These are phyloP conservation scores for Forbesichthys agassizii DNA, from an alignment of 2,113 vertebrate genomes.

Conservation along the genomic window DNA sequence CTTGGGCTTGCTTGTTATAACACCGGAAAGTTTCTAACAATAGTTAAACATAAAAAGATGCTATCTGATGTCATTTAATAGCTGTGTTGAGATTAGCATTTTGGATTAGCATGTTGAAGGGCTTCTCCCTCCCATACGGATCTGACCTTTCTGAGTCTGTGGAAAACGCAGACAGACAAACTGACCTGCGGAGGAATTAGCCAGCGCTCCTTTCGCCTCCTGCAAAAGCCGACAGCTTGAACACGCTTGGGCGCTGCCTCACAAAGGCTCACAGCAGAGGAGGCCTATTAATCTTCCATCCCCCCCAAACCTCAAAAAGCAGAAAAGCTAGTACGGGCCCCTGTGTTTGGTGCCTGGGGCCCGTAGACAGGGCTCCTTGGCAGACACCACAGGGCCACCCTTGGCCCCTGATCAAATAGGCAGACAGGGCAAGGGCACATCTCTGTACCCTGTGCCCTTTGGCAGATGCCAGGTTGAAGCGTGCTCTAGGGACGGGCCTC, in stretches of 20 bases:
- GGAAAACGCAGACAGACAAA: conserved; percentile 59
- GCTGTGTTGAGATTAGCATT: neutral
- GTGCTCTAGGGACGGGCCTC: conserved; percentile 44
- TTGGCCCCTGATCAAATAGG: conserved; percentile 74
- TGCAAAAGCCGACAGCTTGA: conserved; percentile 75
- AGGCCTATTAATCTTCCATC: conserved; percentile 74
- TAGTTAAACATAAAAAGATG: neutral
- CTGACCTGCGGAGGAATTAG: conserved; percentile 76
- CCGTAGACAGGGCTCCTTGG: conserved; percentile 63
- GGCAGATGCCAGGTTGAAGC: conserved; percentile 69
- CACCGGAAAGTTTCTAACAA: neutral
- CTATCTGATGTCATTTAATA: neutral
- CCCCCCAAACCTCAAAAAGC: conserved; percentile 70
- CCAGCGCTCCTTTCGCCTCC: conserved; percentile 66
- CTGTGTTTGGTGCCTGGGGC: conserved; percentile 60
- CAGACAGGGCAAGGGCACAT: conserved; percentile 60
- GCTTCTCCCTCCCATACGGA: conserved; percentile 25
- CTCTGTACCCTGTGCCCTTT: conserved; percentile 67
- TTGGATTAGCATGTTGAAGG: neutral
- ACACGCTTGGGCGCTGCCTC: conserved; percentile 74
- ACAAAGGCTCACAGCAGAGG: conserved; percentile 70
- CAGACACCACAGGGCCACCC: conserved; percentile 59
- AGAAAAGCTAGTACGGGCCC: conserved; percentile 54
- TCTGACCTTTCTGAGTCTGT: conserved; percentile 72
- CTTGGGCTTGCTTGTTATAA: neutral